Evolutionary conservation across 2,113 vertebrate genomes (phyloP).

Genomic region (Leptosomus discolor): DNA sequence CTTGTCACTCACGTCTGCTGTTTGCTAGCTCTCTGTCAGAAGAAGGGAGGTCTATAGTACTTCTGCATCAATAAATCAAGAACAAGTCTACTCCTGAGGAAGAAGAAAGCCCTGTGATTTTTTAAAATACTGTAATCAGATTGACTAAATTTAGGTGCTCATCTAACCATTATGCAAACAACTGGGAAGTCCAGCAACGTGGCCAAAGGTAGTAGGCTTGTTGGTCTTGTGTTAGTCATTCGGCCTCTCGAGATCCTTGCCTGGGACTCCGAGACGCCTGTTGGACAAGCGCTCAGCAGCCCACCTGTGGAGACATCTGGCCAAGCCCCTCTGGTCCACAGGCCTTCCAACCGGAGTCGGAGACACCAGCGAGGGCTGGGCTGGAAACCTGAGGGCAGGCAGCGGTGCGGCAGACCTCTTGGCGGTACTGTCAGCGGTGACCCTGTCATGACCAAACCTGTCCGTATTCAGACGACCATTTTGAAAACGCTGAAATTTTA

Average conservation of each 20-base stretch:
- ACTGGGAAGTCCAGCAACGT: not conserved
- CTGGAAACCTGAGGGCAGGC: not conserved
- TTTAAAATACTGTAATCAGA: not conserved
- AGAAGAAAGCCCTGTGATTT: not conserved
- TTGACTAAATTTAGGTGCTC: not conserved
- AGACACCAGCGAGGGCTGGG: too few relatives aligned
- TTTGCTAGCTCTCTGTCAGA: not conserved
- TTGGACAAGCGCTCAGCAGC: accelerated
- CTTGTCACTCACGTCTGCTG: not conserved
- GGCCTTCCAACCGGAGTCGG: not conserved
- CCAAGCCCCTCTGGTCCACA: not conserved
- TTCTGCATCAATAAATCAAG: not conserved
- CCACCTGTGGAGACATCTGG: not conserved
- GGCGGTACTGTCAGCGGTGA: not conserved
- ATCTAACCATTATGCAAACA: not conserved
- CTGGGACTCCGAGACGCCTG: not conserved
- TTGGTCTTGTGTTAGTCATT: not conserved
- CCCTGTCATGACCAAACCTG: not conserved
- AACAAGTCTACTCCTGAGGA: not conserved
- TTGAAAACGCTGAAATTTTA: not conserved
- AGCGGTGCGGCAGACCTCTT: accelerated
- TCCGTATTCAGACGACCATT: accelerated
- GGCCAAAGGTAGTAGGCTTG: not conserved
- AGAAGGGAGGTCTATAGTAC: not conserved
- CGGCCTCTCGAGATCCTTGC: not conserved